Conservation (phyloP, 2,113 vertebrate species). For the Thermophis baileyi region DNA sequence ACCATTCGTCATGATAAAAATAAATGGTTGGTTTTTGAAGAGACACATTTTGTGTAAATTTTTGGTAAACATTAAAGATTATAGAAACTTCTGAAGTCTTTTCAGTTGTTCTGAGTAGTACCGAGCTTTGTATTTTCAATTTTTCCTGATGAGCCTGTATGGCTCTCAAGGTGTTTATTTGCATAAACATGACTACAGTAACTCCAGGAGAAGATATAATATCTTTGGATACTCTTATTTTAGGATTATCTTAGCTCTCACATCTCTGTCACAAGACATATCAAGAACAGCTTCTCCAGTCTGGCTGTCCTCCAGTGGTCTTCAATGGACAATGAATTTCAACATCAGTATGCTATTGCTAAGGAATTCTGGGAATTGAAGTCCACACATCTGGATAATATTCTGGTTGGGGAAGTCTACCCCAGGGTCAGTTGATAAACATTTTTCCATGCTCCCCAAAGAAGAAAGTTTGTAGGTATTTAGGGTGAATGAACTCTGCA, state of each 20-base stretch:
- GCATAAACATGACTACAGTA: background rate
- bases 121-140: background rate
- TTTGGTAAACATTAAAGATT: background rate
- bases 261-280: background rate
- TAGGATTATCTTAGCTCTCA: background rate
- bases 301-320: background rate
- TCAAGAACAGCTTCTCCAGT: background rate
- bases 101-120: background rate
- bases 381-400: background rate
- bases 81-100: background rate
- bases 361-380: background rate
- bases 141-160: background rate
- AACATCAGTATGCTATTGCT: background rate
- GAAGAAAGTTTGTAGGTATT: background rate
- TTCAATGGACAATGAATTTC: background rate
- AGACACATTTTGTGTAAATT: background rate
- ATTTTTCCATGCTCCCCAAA: background rate
- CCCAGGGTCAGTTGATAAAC: background rate
- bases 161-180: background rate
- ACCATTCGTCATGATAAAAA: background rate
- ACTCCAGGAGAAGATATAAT: background rate
- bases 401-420: too few relatives aligned
- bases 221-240: background rate
- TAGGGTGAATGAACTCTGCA: background rate
- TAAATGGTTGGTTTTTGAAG: background rate